Percentiles rank a stretch among this genome's conserved stretches.
Conservation (phyloP, 1,140 invertebrate species). For the Zaprionus inermis region DNA sequence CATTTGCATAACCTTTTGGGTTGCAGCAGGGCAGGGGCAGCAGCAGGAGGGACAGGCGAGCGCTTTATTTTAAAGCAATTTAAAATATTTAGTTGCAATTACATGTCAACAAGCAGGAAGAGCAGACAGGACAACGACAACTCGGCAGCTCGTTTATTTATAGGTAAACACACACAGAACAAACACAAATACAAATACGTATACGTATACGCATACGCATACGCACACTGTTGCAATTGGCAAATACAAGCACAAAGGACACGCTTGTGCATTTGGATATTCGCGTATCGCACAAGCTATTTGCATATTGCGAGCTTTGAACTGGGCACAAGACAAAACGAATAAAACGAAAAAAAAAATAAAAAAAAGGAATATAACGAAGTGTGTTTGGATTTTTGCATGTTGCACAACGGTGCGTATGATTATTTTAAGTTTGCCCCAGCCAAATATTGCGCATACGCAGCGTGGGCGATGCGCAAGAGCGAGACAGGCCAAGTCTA, state of each 20-base stretch:
- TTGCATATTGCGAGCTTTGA: constrained; percentile 39
- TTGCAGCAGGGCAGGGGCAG: background rate
- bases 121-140: constrained; percentile 37
- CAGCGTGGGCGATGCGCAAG: constrained; percentile 16
- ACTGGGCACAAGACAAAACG: constrained; percentile 13
- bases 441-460: constrained; percentile 72
- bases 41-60: constrained; percentile 3
- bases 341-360: constrained; percentile 3
- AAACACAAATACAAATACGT: constrained; percentile 22
- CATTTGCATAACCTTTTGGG: constrained; percentile 77
- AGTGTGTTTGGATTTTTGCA: constrained; percentile 1
- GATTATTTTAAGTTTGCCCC: constrained; percentile 72
- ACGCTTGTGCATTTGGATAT: constrained; percentile 32
- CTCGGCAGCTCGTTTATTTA: constrained; percentile 66
- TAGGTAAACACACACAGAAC: constrained; percentile 48
- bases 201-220: constrained; percentile 8
- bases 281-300: constrained; percentile 20
- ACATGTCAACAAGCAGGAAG: constrained; percentile 77
- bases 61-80: constrained; percentile 82
- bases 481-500: constrained; percentile 50
- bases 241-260: constrained; percentile 29
- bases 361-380: background rate
- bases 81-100: constrained; percentile 83
- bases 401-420: constrained; percentile 68
- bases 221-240: constrained; percentile 14